phyloP scores from a whole-genome alignment of 2,888 invertebrate genomes.

The Cyclophora albipunctata region DNA sequence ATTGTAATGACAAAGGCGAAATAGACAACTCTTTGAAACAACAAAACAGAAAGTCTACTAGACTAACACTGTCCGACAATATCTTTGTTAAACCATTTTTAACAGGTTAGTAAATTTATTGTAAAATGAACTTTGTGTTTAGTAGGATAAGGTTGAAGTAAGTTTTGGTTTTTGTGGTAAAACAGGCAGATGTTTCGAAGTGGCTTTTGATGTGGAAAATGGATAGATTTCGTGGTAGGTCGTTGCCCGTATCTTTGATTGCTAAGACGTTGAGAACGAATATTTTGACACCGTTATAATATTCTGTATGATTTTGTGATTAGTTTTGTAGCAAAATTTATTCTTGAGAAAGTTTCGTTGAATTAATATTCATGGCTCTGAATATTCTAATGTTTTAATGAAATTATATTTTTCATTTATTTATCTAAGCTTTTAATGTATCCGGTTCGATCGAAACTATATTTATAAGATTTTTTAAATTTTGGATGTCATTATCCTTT shows the following conservation, averaged over 20 bases:
- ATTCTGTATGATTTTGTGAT: slow-evolving; percentile 5
- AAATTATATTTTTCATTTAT: no score
- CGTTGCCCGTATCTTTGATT: slow-evolving; percentile 55
- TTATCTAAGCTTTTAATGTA: no score
- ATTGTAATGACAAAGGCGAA: background rate
- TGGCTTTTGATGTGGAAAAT: slow-evolving; percentile 59
- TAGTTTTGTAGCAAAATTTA: background rate
- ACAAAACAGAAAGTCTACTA: slow-evolving; percentile 34
- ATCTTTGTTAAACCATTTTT: slow-evolving; percentile 45
- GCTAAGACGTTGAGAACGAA: slow-evolving; percentile 35
- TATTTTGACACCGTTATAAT: slow-evolving; percentile 21
- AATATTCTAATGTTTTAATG: no score
- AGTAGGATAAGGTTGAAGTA: slow-evolving; percentile 24
- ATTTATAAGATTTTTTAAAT: no score
- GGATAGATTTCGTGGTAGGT: slow-evolving; percentile 57
- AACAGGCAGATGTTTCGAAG: slow-evolving; percentile 57
- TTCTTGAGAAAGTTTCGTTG: background rate
- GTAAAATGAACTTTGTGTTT: slow-evolving; percentile 22
- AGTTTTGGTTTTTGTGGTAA: slow-evolving; percentile 13
- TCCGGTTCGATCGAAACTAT: no score
- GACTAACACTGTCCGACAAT: slow-evolving; percentile 39
- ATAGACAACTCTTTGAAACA: slow-evolving; percentile 6
- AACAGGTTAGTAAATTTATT: slow-evolving; percentile 30
- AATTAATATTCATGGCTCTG: background rate
- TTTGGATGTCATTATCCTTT: no score